Evolutionary conservation across 2,797 vertebrate species (phyloP).

Genomic region (Leptodactylus fallax): DNA sequence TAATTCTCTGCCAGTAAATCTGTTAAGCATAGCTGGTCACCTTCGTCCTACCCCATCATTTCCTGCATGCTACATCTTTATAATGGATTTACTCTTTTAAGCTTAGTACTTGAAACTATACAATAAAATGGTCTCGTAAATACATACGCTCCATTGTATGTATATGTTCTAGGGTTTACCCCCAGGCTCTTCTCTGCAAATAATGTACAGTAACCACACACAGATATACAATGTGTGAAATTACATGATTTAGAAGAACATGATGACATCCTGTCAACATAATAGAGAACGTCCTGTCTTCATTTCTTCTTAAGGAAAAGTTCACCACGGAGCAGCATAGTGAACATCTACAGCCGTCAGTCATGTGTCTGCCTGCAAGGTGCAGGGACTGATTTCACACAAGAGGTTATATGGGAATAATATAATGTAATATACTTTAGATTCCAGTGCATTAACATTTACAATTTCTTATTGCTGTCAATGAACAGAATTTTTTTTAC

Average conservation of each 20-base stretch:
- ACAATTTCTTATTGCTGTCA: too few relatives aligned
- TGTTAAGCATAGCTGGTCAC: too few relatives aligned
- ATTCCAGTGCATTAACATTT: background rate
- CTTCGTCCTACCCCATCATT: too few relatives aligned
- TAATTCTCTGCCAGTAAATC: too few relatives aligned
- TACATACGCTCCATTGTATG: background rate
- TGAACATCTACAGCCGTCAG: constrained; percentile 12
- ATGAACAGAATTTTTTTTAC: too few relatives aligned
- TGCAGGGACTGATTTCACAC: background rate
- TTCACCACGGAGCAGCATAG: background rate
- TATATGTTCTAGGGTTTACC: background rate
- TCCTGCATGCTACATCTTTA: too few relatives aligned
- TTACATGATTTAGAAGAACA: constrained; percentile 26
- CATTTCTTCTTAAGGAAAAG: background rate
- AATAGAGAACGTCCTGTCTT: constrained; percentile 5
- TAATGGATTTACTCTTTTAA: too few relatives aligned
- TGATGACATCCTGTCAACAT: constrained; percentile 49
- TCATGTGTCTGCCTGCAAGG: background rate
- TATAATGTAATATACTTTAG: background rate
- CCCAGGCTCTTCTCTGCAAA: constrained; percentile 19
- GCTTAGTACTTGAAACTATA: too few relatives aligned
- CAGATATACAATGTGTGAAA: constrained; percentile 31
- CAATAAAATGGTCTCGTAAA: background rate
- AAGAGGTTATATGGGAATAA: background rate
- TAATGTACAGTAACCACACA: constrained; percentile 37